A percentile compares a stretch with the other conserved stretches of the same genome.
phyloP scores from a whole-genome alignment of 2,888 invertebrate genomes.

The Lomographa bimaculata region DNA sequence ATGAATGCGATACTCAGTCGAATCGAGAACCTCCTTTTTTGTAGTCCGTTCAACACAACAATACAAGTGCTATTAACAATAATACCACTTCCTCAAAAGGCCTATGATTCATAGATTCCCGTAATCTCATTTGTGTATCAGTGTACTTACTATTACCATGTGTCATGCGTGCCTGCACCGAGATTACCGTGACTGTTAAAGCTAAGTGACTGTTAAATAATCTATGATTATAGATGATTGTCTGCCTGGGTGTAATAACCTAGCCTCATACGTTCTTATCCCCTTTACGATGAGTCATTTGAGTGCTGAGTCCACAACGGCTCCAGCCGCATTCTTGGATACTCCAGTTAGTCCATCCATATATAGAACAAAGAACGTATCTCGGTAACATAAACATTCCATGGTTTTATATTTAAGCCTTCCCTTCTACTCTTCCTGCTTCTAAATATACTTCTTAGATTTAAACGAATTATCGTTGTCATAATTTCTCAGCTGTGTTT shows the following conservation, averaged over 20 bases:
- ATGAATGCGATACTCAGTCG: no score
- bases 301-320: conserved; percentile 26
- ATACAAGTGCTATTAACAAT: conserved; percentile 1
- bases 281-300: conserved; percentile 33
- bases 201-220: conserved; percentile 9
- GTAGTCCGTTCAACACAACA: no score
- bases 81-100: conserved; percentile 7
- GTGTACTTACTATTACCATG: no score
- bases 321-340: conserved; percentile 30
- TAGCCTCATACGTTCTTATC: conserved; percentile 18
- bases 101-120: conserved; percentile 6
- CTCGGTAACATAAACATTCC: conserved; percentile 26
- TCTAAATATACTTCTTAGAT: conserved; percentile 2
- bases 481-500: background rate
- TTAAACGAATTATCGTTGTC: conserved; percentile 3
- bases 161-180: conserved; percentile 1
- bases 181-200: conserved; percentile 6
- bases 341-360: conserved; percentile 25
- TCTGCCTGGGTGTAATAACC: conserved; percentile 30
- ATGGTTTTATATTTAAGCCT: conserved; percentile 23
- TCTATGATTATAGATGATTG: conserved; percentile 24
- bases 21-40: no score
- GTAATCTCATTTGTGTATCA: conserved; percentile 5
- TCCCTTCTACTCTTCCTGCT: conserved; percentile 22
- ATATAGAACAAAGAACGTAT: conserved; percentile 34